Evolutionary conservation across 1,140 invertebrate genomes (phyloP).

Genomic region (Leptinotarsa lineolata): DNA sequence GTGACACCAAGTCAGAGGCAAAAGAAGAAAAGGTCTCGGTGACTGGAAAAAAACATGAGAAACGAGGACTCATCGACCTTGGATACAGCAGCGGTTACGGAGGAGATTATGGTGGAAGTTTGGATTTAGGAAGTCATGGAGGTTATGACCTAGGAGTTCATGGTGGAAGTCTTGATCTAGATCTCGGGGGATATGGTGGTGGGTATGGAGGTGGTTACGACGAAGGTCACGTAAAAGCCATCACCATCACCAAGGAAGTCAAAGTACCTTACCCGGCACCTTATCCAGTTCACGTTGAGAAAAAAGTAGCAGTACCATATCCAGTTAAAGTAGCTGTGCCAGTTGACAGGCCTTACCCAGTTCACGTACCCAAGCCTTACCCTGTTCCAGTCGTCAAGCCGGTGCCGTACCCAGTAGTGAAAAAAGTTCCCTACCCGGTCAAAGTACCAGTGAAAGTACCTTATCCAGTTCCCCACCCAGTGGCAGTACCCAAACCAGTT

Average conservation of each 20-base stretch:
- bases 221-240: slow-evolving; percentile 40
- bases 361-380: slow-evolving; percentile 62
- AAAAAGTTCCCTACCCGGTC: slow-evolving; percentile 52
- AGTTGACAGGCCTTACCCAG: slow-evolving; percentile 55
- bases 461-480: slow-evolving; percentile 50
- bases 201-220: slow-evolving; percentile 30
- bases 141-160: slow-evolving; percentile 19
- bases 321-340: slow-evolving; percentile 60
- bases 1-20: slow-evolving; percentile 45
- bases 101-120: slow-evolving; percentile 4
- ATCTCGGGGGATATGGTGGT: slow-evolving; percentile 31
- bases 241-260: slow-evolving; percentile 51
- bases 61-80: slow-evolving; percentile 52
- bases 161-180: slow-evolving; percentile 18
- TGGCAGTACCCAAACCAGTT: slow-evolving; percentile 52
- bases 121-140: slow-evolving; percentile 18
- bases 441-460: slow-evolving; percentile 54
- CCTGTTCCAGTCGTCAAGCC: slow-evolving; percentile 58
- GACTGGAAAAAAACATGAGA: slow-evolving; percentile 50
- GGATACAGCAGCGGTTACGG: slow-evolving; percentile 49
- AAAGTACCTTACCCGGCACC: slow-evolving; percentile 51
- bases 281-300: slow-evolving; percentile 49
- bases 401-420: slow-evolving; percentile 52
- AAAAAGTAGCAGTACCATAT: slow-evolving; percentile 54
- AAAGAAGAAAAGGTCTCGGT: slow-evolving; percentile 29